Percentiles rank a stretch among this genome's conserved stretches.
phyloP scores from a whole-genome alignment of 2,888 invertebrate species.

The Yponomeuta evonymella region DNA sequence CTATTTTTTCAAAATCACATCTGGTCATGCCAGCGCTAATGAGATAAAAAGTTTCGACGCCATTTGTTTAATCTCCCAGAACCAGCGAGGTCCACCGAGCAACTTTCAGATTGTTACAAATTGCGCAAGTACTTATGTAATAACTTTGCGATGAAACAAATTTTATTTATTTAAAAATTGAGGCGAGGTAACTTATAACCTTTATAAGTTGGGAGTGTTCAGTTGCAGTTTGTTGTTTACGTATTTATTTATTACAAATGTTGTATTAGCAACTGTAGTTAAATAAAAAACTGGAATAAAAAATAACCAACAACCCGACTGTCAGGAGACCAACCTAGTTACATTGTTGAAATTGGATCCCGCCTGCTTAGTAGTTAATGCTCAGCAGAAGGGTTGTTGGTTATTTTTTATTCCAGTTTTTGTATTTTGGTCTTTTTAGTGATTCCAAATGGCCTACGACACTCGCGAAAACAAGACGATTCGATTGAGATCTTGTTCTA shows the following conservation, averaged over 20 bases:
- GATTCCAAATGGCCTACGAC: too few species aligned
- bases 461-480: too few species aligned
- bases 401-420: too few species aligned
- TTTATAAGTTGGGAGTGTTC: neutral
- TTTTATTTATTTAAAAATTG: neutral
- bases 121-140: neutral
- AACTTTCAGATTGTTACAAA: conserved; percentile 7
- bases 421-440: too few species aligned
- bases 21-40: conserved; percentile 12
- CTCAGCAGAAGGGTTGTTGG: too few species aligned
- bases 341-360: too few species aligned
- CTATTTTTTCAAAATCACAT: neutral
- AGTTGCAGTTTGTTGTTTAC: neutral
- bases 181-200: neutral
- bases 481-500: too few species aligned
- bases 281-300: too few species aligned
- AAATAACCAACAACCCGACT: too few species aligned
- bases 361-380: too few species aligned
- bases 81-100: neutral
- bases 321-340: too few species aligned
- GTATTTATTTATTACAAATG: neutral
- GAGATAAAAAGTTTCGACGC: conserved; percentile 9
- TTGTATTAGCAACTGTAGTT: too few species aligned
- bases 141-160: neutral
- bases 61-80: conserved; percentile 4